Conservation (phyloP, 92 coral and sea anemone genomes). For the Zoanthus solanderi region DNA sequence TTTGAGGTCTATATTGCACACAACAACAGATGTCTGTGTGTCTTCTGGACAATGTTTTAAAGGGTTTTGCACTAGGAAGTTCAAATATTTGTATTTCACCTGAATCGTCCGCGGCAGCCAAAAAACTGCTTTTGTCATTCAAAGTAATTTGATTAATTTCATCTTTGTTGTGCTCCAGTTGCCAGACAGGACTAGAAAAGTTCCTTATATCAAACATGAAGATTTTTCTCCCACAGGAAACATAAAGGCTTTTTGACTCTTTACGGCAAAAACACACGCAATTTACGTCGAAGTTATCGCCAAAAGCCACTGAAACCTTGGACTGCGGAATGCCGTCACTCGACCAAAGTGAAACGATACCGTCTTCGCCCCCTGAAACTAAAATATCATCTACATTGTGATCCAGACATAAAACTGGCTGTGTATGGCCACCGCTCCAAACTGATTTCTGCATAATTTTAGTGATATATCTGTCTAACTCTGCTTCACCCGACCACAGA, state of each 20-base stretch:
- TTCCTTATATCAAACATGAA: constrained; percentile 81
- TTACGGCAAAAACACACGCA: constrained; percentile 76
- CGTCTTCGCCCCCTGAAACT: constrained; percentile 93
- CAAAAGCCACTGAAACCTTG: constrained; percentile 48
- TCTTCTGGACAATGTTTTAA: constrained; percentile 75
- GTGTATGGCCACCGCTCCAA: constrained; percentile 86
- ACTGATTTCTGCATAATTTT: constrained; percentile 62
- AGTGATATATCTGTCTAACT: neutral
- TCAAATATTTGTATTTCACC: constrained; percentile 88
- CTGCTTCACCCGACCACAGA: neutral
- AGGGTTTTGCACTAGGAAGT: constrained; percentile 70
- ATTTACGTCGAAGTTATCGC: constrained; percentile 58
- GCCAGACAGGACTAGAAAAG: constrained; percentile 58
- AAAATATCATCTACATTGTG: constrained; percentile 78
- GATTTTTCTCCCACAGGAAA: constrained; percentile 81
- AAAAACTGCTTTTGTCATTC: constrained; percentile 73
- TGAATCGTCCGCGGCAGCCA: constrained; percentile 92
- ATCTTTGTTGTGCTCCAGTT: constrained; percentile 81
- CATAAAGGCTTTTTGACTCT: constrained; percentile 77
- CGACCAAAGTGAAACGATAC: constrained; percentile 84
- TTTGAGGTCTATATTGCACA: constrained; percentile 87
- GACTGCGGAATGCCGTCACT: constrained; percentile 73
- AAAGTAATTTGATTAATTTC: constrained; percentile 90
- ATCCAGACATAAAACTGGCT: constrained; percentile 83
- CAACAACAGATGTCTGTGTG: constrained; percentile 88